Evolutionary conservation across 1,140 invertebrate species (phyloP), one percentile per base, ranked within the genome.

Genomic region (Zophobas morio): DNA sequence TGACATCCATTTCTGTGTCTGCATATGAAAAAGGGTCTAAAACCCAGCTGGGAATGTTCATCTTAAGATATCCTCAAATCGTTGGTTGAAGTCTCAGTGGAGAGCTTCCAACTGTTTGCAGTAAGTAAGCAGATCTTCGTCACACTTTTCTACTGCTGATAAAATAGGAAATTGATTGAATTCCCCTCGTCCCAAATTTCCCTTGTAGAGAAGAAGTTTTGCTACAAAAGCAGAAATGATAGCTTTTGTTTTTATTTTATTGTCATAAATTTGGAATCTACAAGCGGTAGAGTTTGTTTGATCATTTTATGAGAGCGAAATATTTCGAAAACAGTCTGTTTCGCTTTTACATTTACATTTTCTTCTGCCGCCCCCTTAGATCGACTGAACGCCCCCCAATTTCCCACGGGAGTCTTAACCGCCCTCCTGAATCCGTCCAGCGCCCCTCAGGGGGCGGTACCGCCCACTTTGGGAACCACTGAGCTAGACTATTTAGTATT

Each of bases 151-250:
- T 83, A 80, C 77, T 80, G 37, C 47, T 83, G 80, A 80, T 82
- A 83, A 82, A 82, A 82, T 83, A 1, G 80, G 84, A 79, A 85
- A 84, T 77, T 84, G 81, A 75, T 82, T 75, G 71, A 83, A 84
- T 77, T 85, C 78, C 56, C 81, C 77, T 84, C 82, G 82, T 75
- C 82, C 81, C 33, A 84, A 47, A 84, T 86, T 85, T 63, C 77
- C 81, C 76, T 86, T 85, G 82, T 83, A 76, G 77, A 85, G 47
- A 76, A 82, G 76, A 78, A 86, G 82, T 82, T 86, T 85, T 74
- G 79, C 77, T 76, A 79, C 78, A 77, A 86, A 86, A 81, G 84
- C 81, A 82, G 82, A 79, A 82, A 86, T 70, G 76, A 79, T 72
- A 56, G 80, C 81, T 83, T 86, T 86, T 84, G 81, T 84, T 82